Conservation (phyloP, 2,888 invertebrate genomes). For the Stomorhina lunata region DNA sequence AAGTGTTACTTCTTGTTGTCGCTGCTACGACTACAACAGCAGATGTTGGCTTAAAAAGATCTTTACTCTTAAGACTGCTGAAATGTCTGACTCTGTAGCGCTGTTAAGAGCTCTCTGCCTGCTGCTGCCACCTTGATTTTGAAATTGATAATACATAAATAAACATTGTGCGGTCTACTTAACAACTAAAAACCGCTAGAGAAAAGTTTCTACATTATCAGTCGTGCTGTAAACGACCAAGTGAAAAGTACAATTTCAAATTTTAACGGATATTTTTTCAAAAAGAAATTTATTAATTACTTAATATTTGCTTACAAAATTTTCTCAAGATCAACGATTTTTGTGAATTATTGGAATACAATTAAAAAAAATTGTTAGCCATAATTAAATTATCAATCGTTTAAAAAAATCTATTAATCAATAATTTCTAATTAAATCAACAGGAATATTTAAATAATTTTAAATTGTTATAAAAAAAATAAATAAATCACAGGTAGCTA, state of each 20-base stretch:
- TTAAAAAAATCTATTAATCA: neutral
- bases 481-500: constrained; percentile 51
- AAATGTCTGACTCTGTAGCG: neutral
- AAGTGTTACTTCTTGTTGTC: too few species aligned
- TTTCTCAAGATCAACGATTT: neutral
- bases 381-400: neutral
- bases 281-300: neutral
- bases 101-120: neutral
- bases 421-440: constrained; percentile 11
- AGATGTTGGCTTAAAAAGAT: neutral
- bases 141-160: constrained; percentile 34
- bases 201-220: constrained; percentile 74
- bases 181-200: constrained; percentile 74
- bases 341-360: constrained; percentile 33
- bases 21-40: too few species aligned
- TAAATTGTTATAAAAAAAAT: neutral
- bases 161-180: constrained; percentile 65
- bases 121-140: constrained; percentile 36
- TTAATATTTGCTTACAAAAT: neutral
- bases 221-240: constrained; percentile 70
- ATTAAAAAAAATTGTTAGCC: neutral
- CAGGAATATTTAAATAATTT: constrained; percentile 23
- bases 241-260: constrained; percentile 71
- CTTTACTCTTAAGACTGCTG: neutral
- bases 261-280: constrained; percentile 67